A percentile compares a stretch with the other conserved stretches of the same genome.
Conservation (phyloP, 2,888 invertebrate species). For the Dolichomitus sp. region DNA sequence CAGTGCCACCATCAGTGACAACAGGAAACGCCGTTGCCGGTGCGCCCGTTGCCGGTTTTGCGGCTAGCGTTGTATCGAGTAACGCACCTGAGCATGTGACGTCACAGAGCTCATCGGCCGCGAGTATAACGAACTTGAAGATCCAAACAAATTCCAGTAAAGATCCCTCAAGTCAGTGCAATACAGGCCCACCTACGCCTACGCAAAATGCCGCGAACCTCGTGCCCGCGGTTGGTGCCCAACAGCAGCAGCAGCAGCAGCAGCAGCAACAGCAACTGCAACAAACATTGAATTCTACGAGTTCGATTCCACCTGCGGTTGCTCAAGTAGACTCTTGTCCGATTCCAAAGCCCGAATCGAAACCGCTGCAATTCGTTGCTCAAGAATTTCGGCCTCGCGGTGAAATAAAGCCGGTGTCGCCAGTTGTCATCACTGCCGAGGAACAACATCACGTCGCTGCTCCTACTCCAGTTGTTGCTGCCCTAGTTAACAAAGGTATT, state of each 20-base stretch:
- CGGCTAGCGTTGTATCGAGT: neutral
- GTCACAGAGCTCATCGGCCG: slow-evolving; percentile 39
- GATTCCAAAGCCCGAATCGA: slow-evolving; percentile 72
- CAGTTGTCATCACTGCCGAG: slow-evolving; percentile 64
- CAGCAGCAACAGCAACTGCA: slow-evolving; percentile 13
- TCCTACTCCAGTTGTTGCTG: slow-evolving; percentile 44
- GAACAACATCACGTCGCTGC: slow-evolving; percentile 66
- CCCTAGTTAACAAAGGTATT: slow-evolving; percentile 74
- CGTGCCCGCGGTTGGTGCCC: slow-evolving; percentile 59
- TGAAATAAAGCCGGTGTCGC: slow-evolving; percentile 72
- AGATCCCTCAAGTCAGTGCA: slow-evolving; percentile 75
- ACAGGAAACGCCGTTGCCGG: slow-evolving; percentile 11
- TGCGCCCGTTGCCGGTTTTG: neutral
- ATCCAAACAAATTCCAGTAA: slow-evolving; percentile 73
- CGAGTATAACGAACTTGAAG: slow-evolving; percentile 64
- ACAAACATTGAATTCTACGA: slow-evolving; percentile 42
- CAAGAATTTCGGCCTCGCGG: slow-evolving; percentile 78
- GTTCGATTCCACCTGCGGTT: slow-evolving; percentile 28
- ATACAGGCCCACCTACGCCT: slow-evolving; percentile 69
- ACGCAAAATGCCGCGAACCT: slow-evolving; percentile 74
- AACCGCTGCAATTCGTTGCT: slow-evolving; percentile 76
- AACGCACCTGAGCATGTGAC: slow-evolving; percentile 33
- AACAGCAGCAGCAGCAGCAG: slow-evolving; percentile 27
- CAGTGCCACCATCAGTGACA: slow-evolving; percentile 6
- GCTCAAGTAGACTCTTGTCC: slow-evolving; percentile 31